Evolutionary conservation across 92 coral and sea anemone species (phyloP).

Genomic region (Metridium senile): DNA sequence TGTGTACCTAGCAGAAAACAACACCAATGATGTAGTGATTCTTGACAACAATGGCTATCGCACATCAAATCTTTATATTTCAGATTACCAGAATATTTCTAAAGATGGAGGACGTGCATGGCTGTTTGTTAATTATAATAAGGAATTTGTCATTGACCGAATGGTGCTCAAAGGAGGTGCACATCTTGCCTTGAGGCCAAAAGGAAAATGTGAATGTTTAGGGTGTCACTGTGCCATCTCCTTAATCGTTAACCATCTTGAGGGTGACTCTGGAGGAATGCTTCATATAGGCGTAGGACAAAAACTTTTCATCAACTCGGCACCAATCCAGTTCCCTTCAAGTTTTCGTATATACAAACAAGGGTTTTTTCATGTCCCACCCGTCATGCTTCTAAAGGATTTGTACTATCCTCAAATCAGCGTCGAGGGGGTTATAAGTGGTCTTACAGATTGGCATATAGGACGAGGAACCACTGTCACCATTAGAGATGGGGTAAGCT

Average conservation of each 20-base stretch:
- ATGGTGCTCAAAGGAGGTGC: slow-evolving; percentile 61
- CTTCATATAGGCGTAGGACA: slow-evolving; percentile 57
- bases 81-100: slow-evolving; percentile 43
- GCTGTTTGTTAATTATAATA: slow-evolving; percentile 50
- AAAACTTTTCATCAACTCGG: slow-evolving; percentile 47
- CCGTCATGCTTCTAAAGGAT: slow-evolving; percentile 50
- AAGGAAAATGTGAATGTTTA: slow-evolving; percentile 12
- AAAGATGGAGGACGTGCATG: slow-evolving; percentile 67
- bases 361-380: slow-evolving; percentile 64
- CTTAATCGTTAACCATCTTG: slow-evolving; percentile 47
- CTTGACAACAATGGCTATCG: slow-evolving; percentile 66
- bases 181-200: slow-evolving; percentile 48
- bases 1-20: slow-evolving; percentile 39
- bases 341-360: slow-evolving; percentile 66
- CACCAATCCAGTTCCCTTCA: slow-evolving; percentile 66
- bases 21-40: slow-evolving; percentile 27
- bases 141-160: slow-evolving; percentile 49
- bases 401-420: slow-evolving; percentile 50
- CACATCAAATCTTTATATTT: slow-evolving; percentile 39
- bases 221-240: slow-evolving; percentile 30
- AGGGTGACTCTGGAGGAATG: slow-evolving; percentile 63
- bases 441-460: slow-evolving; percentile 40
- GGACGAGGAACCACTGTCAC: slow-evolving; percentile 50
- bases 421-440: slow-evolving; percentile 55
- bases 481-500: slow-evolving; percentile 47